Percentiles rank a stretch among this genome's conserved stretches.
Evolutionary conservation across 2,113 vertebrate species (phyloP).

Genomic region (Numenius arquata): DNA sequence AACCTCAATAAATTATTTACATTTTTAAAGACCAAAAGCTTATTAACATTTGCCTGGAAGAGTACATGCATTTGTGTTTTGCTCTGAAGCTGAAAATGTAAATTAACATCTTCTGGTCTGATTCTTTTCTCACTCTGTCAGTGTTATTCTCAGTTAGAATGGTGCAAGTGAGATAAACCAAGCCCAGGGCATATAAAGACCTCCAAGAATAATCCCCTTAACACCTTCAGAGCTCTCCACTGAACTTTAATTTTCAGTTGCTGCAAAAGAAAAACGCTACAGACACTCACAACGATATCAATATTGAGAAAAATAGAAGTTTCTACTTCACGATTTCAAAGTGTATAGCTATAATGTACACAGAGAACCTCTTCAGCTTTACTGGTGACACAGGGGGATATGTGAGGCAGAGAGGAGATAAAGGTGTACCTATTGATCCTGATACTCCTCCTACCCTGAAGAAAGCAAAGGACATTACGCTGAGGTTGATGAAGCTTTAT

Average conservation of each 20-base stretch:
- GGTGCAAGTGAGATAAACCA: background rate
- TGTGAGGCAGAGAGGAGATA: background rate
- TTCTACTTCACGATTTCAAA: background rate
- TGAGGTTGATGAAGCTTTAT: background rate
- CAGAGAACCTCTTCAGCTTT: background rate
- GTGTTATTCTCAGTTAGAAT: background rate
- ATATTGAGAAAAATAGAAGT: background rate
- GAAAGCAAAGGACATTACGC: background rate
- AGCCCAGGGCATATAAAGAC: background rate
- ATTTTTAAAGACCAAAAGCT: conserved; percentile 48
- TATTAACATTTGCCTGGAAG: conserved; percentile 45
- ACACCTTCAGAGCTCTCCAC: background rate
- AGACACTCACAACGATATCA: background rate
- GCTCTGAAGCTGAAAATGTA: background rate
- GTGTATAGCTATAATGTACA: fast-evolving
- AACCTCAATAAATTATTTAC: conserved; percentile 35
- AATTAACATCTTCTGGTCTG: background rate
- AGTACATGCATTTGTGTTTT: background rate
- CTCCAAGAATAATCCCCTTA: background rate
- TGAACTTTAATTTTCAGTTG: background rate
- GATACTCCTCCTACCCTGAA: background rate
- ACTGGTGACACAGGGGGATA: no score
- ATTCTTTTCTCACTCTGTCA: background rate
- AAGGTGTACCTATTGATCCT: background rate
- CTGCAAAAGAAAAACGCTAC: background rate